Conservation (phyloP, 2,888 invertebrate species). For the Operophtera brumata region DNA sequence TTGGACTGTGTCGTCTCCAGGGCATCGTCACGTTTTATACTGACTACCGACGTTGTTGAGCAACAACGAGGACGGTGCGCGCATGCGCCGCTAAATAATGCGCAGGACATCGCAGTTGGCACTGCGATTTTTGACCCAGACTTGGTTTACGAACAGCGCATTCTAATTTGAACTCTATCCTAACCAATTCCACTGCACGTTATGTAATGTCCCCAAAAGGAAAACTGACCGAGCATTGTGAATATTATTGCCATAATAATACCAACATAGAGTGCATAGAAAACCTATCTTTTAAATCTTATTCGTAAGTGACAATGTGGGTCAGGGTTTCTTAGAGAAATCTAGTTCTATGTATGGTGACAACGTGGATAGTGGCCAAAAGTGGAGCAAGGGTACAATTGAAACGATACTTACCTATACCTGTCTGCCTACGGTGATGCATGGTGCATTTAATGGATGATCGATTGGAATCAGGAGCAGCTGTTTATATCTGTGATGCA, state of each 20-base stretch:
- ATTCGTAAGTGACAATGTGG: constrained; percentile 27
- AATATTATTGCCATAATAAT: constrained; percentile 21
- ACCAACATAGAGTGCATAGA: constrained; percentile 26
- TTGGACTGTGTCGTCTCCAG: constrained; percentile 69
- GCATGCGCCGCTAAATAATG: constrained; percentile 57
- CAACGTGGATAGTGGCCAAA: constrained; percentile 18
- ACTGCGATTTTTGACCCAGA: constrained; percentile 70
- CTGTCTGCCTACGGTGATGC: neutral
- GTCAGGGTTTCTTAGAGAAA: constrained; percentile 42
- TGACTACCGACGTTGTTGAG: constrained; percentile 59
- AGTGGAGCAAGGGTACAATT: constrained; percentile 16
- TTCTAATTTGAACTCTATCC: constrained; percentile 72
- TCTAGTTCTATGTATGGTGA: constrained; percentile 30
- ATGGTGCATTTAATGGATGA: neutral
- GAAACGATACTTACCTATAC: neutral
- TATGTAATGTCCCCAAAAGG: constrained; percentile 63
- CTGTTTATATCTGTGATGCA: no score
- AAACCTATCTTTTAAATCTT: constrained; percentile 34
- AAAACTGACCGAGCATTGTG: constrained; percentile 37
- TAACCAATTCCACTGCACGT: constrained; percentile 67
- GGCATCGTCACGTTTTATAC: constrained; percentile 70
- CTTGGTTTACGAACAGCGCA: constrained; percentile 60
- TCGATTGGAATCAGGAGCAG: neutral
- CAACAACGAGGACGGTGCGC: constrained; percentile 51
- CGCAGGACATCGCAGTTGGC: constrained; percentile 65